Base-by-base conservation (phyloP, 2,797 vertebrate genomes). In the Siniperca scherzeri region DNA sequence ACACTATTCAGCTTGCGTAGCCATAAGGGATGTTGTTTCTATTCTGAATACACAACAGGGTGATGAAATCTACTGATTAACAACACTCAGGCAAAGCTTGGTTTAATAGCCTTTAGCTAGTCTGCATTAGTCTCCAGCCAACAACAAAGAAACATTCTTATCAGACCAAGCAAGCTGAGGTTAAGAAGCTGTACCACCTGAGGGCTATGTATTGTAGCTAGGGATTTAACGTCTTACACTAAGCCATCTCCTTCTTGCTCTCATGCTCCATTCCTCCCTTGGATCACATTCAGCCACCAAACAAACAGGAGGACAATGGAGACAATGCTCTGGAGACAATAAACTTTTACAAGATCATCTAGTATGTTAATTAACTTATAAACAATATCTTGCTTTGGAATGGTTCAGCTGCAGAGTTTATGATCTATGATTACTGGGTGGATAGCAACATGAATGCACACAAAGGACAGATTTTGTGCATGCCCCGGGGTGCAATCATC, bases 71-170 rank as follows among this genome's bases (percentile, higher is more conserved):
- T 91, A 75, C 85, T 70, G 90, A 94, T 92, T 91, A 94, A 83
- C 87, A 88, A 77, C 74, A 81, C 70, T 70, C 65, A 61, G 84
- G 77, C 79, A 78, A 84, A 85, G 86, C 87, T 91, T n/a, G 77
- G 78, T 92, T 93, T 88, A 91, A 88, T 88, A 90, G 91, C 90
- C 70, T 93, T 90, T 83, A 91, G 90, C 90, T 74, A 86, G 88
- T 89, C 90, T 89, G 78, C 85, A 85, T 90, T 88, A 89, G 90
- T 89, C 80, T 91, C 81, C 77, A 88, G 80, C 81, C 78, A 80
- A 92, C 88, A 91, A 95, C 93, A 93, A 94, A 93, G 90, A 83
- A 87, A 82, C 83, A 81, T 75, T 91, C 87, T 95, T 95, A 95
- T 95, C 94, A 89, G 89, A 88, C 79, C 64, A 42, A 71, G 87